phyloP scores from a whole-genome alignment of 2,888 invertebrate species.

The Euproctis similis region DNA sequence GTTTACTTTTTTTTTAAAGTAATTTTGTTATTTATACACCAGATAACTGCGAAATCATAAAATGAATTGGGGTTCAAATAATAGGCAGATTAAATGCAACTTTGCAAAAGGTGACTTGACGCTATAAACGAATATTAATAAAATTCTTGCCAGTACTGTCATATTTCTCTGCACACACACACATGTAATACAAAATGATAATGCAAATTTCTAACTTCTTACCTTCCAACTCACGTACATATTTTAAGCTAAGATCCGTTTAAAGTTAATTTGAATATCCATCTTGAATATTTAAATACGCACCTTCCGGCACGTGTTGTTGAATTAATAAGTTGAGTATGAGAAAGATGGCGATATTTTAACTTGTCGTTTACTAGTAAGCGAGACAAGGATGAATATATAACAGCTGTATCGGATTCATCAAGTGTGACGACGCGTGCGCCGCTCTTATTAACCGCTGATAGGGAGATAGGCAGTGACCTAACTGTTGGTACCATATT shows the following conservation, averaged over 20 bases:
- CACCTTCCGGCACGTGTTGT: slow-evolving; percentile 27
- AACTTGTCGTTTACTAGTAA: not conserved
- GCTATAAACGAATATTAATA: too few species aligned
- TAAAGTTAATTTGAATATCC: slow-evolving; percentile 19
- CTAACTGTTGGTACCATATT: slow-evolving; percentile 34
- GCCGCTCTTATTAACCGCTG: slow-evolving; percentile 37
- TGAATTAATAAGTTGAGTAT: slow-evolving; percentile 20
- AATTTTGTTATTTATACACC: too few species aligned
- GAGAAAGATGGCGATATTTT: slow-evolving; percentile 8
- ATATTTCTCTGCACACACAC: too few species aligned
- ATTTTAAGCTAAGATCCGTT: slow-evolving; percentile 21
- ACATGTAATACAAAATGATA: not conserved
- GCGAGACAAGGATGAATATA: slow-evolving; percentile 15
- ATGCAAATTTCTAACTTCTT: not conserved
- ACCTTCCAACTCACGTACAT: slow-evolving; percentile 12
- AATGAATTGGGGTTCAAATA: too few species aligned
- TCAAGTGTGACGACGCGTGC: slow-evolving; percentile 50
- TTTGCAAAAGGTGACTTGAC: too few species aligned
- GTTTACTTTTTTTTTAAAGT: too few species aligned
- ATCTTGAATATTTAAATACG: slow-evolving; percentile 25
- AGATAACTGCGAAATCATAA: too few species aligned
- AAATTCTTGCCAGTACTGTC: too few species aligned
- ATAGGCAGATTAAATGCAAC: too few species aligned
- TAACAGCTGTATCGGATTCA: slow-evolving; percentile 40
- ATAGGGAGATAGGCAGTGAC: slow-evolving; percentile 36